Evolutionary conservation across 2,888 invertebrate genomes (phyloP), one percentile per base, ranked within the genome.

Genomic region (Tanytarsus gracilentus): DNA sequence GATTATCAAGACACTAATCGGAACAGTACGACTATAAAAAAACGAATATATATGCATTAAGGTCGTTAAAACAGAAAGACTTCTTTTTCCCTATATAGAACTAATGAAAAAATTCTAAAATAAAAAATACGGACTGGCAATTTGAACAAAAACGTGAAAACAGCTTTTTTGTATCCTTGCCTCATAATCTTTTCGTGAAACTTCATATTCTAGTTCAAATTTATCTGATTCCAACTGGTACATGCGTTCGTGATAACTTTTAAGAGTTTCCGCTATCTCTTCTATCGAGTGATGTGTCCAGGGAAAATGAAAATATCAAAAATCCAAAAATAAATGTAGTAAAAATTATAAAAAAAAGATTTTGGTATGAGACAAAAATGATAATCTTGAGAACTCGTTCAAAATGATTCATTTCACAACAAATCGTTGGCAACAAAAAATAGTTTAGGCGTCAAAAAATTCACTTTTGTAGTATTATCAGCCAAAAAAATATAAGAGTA

Each of bases 171-270:
- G 44, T 72, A n/a, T n/a, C n/a, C 81, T 81, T 82, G 96, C 96
- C 92, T 97, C 95, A 76, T 87, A 83, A 76, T 92, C 91, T 85
- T 90, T 96, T 80, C 86, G 87, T 78, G 90, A 84, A 78, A 96
- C 94, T 79, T 91, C 91, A 79, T 86, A 84, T 81, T 99, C 98
- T 81, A 94, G 85, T 83, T 99, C 98, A 83, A 92, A 97, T 83
- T 97, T 97, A 79, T 88, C 83, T 75, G 86, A 85, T 78, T 94
- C 92, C 75, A 93, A 82, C 71, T 79, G 78, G 74, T 74, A 77
- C 77, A 92, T 86, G 79, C 87, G 85, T 72, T 84, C 82, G 79
- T 93, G 85, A 79, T 91, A 89, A 73, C 82, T 82, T 78, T n/a
- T 79, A 16, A 44, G 18, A 44, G 44, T 18, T 16, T 44, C 21